These are phyloP conservation scores for Prunella strophiata DNA, from an alignment of 2,797 vertebrate species.

Conservation along the genomic window DNA sequence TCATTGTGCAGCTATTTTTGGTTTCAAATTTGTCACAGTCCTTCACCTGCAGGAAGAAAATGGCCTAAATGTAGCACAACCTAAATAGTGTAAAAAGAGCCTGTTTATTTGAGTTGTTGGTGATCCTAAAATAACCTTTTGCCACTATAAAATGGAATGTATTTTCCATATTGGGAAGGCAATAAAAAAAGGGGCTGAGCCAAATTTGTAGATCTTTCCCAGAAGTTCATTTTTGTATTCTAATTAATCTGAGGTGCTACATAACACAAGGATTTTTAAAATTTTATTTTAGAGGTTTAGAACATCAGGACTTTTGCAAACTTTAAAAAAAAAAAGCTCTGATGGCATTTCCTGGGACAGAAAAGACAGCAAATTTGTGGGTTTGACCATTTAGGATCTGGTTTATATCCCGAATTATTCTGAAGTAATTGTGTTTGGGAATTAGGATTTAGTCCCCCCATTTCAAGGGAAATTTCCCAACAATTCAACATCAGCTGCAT, in stretches of 20 bases:
- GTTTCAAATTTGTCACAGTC: background rate
- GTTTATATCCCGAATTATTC: background rate
- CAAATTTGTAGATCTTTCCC: background rate
- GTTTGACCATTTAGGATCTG: background rate
- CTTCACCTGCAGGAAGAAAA: background rate
- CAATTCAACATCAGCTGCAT: background rate
- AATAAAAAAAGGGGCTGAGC: background rate
- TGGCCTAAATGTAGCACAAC: background rate
- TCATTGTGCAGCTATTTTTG: background rate
- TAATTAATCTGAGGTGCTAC: background rate
- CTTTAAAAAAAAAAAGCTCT: background rate
- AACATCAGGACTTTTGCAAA: background rate
- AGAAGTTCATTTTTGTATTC: background rate
- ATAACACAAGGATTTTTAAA: background rate
- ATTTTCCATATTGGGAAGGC: background rate
- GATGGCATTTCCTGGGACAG: background rate
- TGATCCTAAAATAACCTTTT: background rate
- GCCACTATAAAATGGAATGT: background rate
- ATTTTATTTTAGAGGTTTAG: background rate
- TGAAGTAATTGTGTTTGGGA: background rate
- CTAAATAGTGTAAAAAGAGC: background rate
- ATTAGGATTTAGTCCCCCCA: fast-evolving
- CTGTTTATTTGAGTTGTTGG: background rate
- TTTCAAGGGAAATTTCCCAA: background rate
- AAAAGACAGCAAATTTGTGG: background rate